These are phyloP conservation scores for Clanis bilineata DNA, from an alignment of 2,888 invertebrate genomes.

Conservation along the genomic window DNA sequence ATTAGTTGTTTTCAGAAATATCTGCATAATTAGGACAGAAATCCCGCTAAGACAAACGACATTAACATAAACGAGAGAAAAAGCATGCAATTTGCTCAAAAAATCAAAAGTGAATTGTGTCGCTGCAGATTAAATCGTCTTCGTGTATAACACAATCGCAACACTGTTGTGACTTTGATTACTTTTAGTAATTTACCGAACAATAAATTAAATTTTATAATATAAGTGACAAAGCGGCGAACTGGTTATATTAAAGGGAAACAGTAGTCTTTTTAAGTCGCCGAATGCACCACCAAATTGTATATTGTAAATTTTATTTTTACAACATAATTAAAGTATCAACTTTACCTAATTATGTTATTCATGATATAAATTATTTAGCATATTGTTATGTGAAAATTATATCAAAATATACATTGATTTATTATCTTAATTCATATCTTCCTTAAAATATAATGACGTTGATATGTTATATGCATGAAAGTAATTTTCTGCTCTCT, in stretches of 20 bases:
- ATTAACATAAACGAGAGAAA: not conserved
- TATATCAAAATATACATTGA: not conserved
- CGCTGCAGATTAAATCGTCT: slow-evolving; percentile 51
- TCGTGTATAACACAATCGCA: slow-evolving; percentile 52
- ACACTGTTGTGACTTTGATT: slow-evolving; percentile 51
- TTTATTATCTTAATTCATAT: not conserved
- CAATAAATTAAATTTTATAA: slow-evolving; percentile 56
- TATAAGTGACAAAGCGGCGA: slow-evolving; percentile 56
- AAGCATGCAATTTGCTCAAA: not conserved
- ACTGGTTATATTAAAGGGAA: slow-evolving; percentile 21
- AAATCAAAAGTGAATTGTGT: slow-evolving; percentile 12
- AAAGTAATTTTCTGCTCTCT: too few relatives aligned
- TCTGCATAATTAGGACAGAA: not conserved
- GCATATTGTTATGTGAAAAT: not conserved
- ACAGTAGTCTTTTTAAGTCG: not conserved
- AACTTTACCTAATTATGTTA: too few relatives aligned
- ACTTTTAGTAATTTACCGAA: slow-evolving; percentile 42
- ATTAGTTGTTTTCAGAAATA: not conserved
- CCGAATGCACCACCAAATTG: not conserved
- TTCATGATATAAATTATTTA: not conserved
- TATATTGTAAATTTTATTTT: not conserved
- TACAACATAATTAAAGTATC: slow-evolving; percentile 4
- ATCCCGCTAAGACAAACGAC: not conserved
- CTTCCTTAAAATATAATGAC: too few relatives aligned
- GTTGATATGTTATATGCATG: too few relatives aligned